phyloP scores from a whole-genome alignment of 23 tunicate genomes.

The Ciona savignyi region DNA sequence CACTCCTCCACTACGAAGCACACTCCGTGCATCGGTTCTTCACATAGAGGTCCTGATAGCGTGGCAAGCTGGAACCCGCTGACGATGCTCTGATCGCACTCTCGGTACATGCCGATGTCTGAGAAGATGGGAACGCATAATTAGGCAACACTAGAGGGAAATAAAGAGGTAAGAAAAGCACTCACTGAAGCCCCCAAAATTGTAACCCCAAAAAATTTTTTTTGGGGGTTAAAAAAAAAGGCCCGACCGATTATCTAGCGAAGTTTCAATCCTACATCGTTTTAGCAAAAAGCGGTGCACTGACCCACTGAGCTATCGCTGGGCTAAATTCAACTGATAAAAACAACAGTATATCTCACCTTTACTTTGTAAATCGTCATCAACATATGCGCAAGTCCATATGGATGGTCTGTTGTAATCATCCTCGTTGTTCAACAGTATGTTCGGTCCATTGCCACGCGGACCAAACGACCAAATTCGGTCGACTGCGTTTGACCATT shows the following conservation, averaged over 20 bases:
- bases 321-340: no score
- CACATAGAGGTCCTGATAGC: slow-evolving; percentile 90
- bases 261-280: no score
- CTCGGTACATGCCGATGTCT: slow-evolving; percentile 27
- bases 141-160: neutral
- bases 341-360: no score
- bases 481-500: slow-evolving; percentile 56
- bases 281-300: neutral
- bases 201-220: no score
- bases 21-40: slow-evolving; percentile 94
- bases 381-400: slow-evolving; percentile 40
- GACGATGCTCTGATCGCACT: slow-evolving; percentile 64
- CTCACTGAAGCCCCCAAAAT: no score
- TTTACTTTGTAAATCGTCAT: neutral
- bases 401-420: slow-evolving; percentile 73
- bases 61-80: slow-evolving; percentile 96
- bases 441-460: slow-evolving; percentile 84
- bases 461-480: slow-evolving; percentile 96
- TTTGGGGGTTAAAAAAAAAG: no score
- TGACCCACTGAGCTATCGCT: neutral
- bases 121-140: neutral
- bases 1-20: slow-evolving; percentile 76
- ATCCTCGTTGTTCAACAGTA: slow-evolving; percentile 39
- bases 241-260: no score
- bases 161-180: no score